Percentiles rank a stretch among this genome's conserved stretches.
Conservation (phyloP, 2,888 invertebrate species). For the Drosophila rubida region DNA sequence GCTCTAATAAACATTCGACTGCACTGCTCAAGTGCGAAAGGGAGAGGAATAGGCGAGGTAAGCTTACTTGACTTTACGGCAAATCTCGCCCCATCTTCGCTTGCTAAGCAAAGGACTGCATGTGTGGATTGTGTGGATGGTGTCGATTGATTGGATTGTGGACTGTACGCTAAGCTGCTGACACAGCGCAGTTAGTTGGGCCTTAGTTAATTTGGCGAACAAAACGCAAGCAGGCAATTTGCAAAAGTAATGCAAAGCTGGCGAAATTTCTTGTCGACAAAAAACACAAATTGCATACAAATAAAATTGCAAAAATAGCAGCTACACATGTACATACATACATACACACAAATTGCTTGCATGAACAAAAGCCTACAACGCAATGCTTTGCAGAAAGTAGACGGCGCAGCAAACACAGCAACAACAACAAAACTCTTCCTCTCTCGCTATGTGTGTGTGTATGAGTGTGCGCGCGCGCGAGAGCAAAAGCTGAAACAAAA, state of each 20-base stretch:
- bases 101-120: neutral
- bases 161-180: slow-evolving; percentile 36
- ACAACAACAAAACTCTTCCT: slow-evolving; percentile 10
- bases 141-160: neutral
- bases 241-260: slow-evolving; percentile 34
- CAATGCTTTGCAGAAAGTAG: slow-evolving; percentile 30
- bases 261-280: slow-evolving; percentile 33
- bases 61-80: neutral
- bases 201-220: slow-evolving; percentile 30
- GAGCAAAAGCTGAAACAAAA: slow-evolving; percentile 50
- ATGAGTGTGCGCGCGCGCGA: slow-evolving; percentile 5
- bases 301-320: slow-evolving; percentile 21
- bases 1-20: slow-evolving; percentile 74
- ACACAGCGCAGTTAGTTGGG: slow-evolving; percentile 24
- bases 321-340: slow-evolving; percentile 6
- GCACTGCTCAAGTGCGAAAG: slow-evolving; percentile 38
- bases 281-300: slow-evolving; percentile 29
- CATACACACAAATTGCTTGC: slow-evolving; percentile 42
- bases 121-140: neutral
- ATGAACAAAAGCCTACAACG: slow-evolving; percentile 59
- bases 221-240: slow-evolving; percentile 48
- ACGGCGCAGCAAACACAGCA: slow-evolving; percentile 5
- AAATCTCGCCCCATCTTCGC: neutral
- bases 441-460: slow-evolving; percentile 9
- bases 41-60: slow-evolving; percentile 6